Base-by-base conservation (phyloP, 2,888 invertebrate genomes). In the Ectemnius continuus region DNA sequence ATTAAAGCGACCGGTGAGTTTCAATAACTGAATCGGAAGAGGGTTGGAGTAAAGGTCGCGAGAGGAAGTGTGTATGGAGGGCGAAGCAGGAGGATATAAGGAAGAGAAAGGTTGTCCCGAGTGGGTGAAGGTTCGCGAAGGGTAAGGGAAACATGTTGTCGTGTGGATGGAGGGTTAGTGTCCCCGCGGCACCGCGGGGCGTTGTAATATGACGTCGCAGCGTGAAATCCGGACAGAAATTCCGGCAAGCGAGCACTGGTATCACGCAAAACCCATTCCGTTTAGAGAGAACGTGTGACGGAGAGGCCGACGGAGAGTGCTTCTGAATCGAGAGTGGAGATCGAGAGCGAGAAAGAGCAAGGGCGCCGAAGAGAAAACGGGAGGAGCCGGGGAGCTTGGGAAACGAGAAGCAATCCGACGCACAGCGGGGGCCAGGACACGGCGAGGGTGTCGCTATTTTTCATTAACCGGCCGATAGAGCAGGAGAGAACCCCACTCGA, bases 401-500 rank as follows among this genome's bases (percentile, higher is more conserved):
- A 75, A 79, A 78, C 77, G 79, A 84, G 83, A 83, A 85, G 87
- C 85, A 88, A 88, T 87, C 86, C 85, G 76, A 71, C 76, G 78
- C 88, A 78, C 86, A 87, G 85, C 87, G 75, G 86, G 88, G 78
- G 83, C 76, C 75, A 70, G 75, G 81, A 81, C 75, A 64, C 77
- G 65, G 76, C 18, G 80, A 84, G 86, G 84, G 85, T 85, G 86
- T 87, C 85, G 86, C 87, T 88, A 88, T 89, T 89, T 89, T 88
- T 89, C 89, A 89, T 89, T 88, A 89, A 87, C 88, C 86, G 82
- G 71, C 82, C 84, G 86, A 88, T 88, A 84, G 82, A 84, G 85
- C 83, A 80, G 73, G 78, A 73, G 71, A 60, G 57, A 75, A 65
- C 72, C 70, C 61, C 79, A 70, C 75, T 67, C 80, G 73, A 79